Evolutionary conservation across 2,113 vertebrate genomes (phyloP), one percentile per base, ranked within the genome.

Genomic region (Nettapus auritus): DNA sequence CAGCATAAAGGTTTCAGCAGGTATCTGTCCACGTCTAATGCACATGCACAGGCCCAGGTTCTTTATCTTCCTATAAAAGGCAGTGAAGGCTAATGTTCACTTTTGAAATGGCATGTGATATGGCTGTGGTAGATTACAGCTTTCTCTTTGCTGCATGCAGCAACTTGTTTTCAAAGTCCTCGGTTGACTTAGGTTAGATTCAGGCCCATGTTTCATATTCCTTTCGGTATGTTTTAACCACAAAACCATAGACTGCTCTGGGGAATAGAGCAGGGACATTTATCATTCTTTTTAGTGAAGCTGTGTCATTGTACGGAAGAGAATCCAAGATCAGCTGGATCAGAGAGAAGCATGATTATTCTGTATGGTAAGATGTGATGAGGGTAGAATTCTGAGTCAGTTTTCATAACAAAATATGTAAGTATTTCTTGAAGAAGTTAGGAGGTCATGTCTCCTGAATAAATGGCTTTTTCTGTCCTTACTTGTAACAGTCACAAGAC

Each of bases 181-280:
- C 36, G 74, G 40, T 80, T 93, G 76, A 46, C 57, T 75, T 60
- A 81, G 60, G 86, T 94, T 86, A 90, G 26, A 23, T 81, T 86
- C 52, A 90, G 67, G 18, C 38, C 60, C 17, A 11, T 82, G 83
- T 76, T 82, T 86, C 88, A n/a, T 78, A 19, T 14, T 78, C 25
- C 50, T 92, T 81, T 93, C 56, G 59, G n/a, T 83, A 22, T 46
- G 38, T 88, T 95, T 90, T 84, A 52, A 90, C 94, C 94, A 90
- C 82, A 95, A 90, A 94, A 62, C 60, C 42, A 28, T 59, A 77
- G 25, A 71, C 56, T 77, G 31, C 64, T 71, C 76, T 81, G 42
- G 69, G 38, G 64, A 88, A 55, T 66, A 78, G 56, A 44, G 19
- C 63, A 90, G 28, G 40, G 90, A 38, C 14, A 55, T 70, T 78